phyloP scores from a whole-genome alignment of 2,888 invertebrate genomes.

The Andrena chrysosceles region DNA sequence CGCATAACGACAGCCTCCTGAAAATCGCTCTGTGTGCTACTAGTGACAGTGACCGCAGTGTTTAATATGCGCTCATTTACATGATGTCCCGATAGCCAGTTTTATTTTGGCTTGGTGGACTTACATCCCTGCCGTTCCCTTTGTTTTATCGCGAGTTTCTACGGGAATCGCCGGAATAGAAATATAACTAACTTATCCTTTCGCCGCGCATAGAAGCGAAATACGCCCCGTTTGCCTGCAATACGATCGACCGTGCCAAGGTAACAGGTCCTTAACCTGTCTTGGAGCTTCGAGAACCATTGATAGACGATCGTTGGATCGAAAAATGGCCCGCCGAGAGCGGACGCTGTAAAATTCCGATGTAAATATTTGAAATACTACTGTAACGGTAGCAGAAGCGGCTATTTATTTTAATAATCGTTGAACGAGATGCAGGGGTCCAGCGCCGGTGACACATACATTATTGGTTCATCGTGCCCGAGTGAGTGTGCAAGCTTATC shows the following conservation, averaged over 20 bases:
- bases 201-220: slow-evolving; percentile 10
- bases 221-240: slow-evolving; percentile 25
- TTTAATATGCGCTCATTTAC: slow-evolving; percentile 15
- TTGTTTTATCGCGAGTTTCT: slow-evolving; percentile 20
- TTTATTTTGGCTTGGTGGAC: not conserved
- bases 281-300: slow-evolving; percentile 29
- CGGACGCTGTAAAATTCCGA: not conserved
- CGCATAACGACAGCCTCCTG: slow-evolving; percentile 39
- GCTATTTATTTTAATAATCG: slow-evolving; percentile 16
- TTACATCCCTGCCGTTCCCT: not conserved
- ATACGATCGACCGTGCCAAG: slow-evolving; percentile 69
- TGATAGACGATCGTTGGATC: slow-evolving; percentile 21
- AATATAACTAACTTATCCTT: slow-evolving; percentile 34
- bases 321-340: not conserved
- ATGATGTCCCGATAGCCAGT: no score
- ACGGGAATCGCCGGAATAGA: slow-evolving; percentile 34
- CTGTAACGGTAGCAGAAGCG: not conserved
- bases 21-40: slow-evolving; percentile 30
- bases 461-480: slow-evolving; percentile 38
- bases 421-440: slow-evolving; percentile 22
- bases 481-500: slow-evolving; percentile 34
- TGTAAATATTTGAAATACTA: not conserved
- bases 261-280: slow-evolving; percentile 75
- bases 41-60: slow-evolving; percentile 21
- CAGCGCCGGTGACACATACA: slow-evolving; percentile 39